Evolutionary conservation across 2,888 invertebrate species (phyloP), one percentile per base, ranked within the genome.

Genomic region (Andrena bucephala): DNA sequence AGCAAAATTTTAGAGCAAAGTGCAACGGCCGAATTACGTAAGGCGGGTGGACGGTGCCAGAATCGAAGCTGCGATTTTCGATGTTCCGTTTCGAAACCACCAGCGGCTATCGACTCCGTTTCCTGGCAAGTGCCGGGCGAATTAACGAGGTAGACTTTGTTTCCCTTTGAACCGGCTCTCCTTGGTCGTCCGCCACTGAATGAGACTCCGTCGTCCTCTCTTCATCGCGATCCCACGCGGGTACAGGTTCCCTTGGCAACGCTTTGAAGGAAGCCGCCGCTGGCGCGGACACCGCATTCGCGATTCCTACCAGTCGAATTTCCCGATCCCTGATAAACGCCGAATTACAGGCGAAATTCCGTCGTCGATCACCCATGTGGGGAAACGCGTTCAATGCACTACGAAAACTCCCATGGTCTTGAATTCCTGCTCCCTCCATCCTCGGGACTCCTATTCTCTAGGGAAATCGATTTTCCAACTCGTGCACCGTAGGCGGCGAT

Each of bases 261-360:
- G 80, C 89, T 89, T 89, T 88, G 87, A 88, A 86, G 81, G 54
- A 60, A 57, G 69, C 89, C 89, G 89, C 83, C 66, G 54, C 62
- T 65, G 50, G 42, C 65, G 27, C 42, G 29, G 42, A 54, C 65
- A 66, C 77, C 36, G 52, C 60, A 62, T 69, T 33, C 59, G 60
- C 69, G 66, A 82, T 74, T 66, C 68, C 66, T 77, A 69, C 84
- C 77, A 87, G 83, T 85, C 86, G 79, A 88, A 89, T 88, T 83
- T 83, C 77, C 76, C 79, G 85, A 81, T 68, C 10, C 36, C 10
- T 63, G 66, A 67, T 62, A 81, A 80, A 65, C 52, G 59, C 24
- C 57, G 60, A 79, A 79, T 68, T 63, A 69, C 69, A 10, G 6
- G 52, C 16, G 42, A 13, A 69, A 79, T 69, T 73, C 42, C 57